These are phyloP conservation scores for Peribatodes rhomboidaria DNA, from an alignment of 2,888 invertebrate genomes.

Conservation along the genomic window DNA sequence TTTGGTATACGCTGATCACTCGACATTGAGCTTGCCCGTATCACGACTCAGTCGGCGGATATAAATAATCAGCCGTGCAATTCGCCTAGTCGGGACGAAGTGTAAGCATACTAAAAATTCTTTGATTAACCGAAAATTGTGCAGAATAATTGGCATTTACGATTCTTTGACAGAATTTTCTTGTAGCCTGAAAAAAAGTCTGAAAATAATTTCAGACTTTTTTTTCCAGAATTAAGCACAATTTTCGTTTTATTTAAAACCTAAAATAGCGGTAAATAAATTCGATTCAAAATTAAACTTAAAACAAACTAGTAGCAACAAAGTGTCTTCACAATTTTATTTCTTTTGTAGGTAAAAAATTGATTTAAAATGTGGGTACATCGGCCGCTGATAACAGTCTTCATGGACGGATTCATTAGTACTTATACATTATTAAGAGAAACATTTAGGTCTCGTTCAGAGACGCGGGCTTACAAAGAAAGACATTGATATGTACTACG, in stretches of 20 bases:
- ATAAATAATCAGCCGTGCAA: no score
- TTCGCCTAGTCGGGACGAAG: no score
- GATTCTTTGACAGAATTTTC: no score
- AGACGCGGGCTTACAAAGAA: no score
- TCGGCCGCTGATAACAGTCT: not conserved
- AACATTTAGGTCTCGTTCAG: no score
- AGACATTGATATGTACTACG: no score
- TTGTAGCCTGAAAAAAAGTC: no score
- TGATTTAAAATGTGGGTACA: not conserved
- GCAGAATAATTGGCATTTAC: no score
- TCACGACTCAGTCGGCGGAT: no score
- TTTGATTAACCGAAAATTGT: constrained; percentile 26
- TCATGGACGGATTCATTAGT: constrained; percentile 8
- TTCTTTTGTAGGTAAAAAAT: not conserved
- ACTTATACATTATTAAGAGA: no score
- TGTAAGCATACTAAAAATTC: constrained; percentile 2
- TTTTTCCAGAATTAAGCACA: constrained; percentile 11
- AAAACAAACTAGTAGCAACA: not conserved
- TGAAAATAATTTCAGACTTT: not conserved
- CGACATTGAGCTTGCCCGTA: no score
- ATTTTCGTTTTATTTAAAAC: constrained; percentile 12
- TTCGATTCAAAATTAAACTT: constrained; percentile 21
- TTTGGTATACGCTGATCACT: no score
- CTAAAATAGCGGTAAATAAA: constrained; percentile 26
- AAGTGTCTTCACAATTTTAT: not conserved